Evolutionary conservation across 2,113 vertebrate species (phyloP), one percentile per base, ranked within the genome.

Genomic region (Bubo blakistoni): DNA sequence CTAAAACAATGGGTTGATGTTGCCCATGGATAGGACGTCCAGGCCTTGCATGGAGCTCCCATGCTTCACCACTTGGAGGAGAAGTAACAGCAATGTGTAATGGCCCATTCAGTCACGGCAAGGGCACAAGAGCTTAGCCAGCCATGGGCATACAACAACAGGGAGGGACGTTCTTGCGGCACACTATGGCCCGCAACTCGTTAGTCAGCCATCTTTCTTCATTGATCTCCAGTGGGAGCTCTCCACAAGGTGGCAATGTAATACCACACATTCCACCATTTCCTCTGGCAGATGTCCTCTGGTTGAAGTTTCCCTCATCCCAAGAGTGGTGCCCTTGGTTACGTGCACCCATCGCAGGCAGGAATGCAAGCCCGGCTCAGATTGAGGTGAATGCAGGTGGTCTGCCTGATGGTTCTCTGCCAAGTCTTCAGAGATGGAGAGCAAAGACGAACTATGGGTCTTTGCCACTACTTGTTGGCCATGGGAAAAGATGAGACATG

Each of bases 211-310:
- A 95, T 97, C 81, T 96, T 97, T 55, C 88, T 59, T 92, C 70
- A 16, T 1, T 82, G 57, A 5, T 74, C 59, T 94, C 94, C 94
- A 92, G 80, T 94, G 89, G 92, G 85, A 94, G 71, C 86, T 96
- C 91, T 95, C 97, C 96, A 97, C 97, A 96, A 98, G 97, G 95
- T 98, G 97, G 97, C 97, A 97, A 96, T 92, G 96, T 97, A 95
- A 91, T 90, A 97, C 96, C 89, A 96, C 62, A 4, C 92, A 94
- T 97, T 32, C 89, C 78, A 49, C 69, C 82, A 62, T 88, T 70
- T 86, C 79, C 13, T 19, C 71, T 84, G 83, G 73, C 54, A 44
- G 74, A 44, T 88, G 74, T 17, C n/a, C 32, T 77, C 85, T 65
- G 13, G 26, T 93, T 61, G 95, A 38, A 0, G 87, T 44, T 70